These are phyloP conservation scores for Centropus unirufus DNA, from an alignment of 2,113 vertebrate species.

Conservation along the genomic window DNA sequence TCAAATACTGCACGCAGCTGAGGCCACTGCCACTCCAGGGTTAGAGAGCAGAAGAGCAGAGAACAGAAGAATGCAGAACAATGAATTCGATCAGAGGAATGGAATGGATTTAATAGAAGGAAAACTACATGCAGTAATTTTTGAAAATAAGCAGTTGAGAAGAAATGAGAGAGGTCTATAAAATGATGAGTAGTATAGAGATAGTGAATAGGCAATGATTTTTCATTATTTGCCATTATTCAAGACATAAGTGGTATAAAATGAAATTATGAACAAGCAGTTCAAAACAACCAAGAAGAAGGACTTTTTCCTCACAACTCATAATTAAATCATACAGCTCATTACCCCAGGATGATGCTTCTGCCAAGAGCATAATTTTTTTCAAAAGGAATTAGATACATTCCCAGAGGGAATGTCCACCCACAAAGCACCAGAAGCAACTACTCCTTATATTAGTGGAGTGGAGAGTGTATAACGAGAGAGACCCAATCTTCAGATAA, in stretches of 20 bases:
- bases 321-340: constrained; percentile 68
- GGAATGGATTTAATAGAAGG: background rate
- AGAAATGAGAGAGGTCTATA: constrained; percentile 48
- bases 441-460: background rate
- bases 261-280: constrained; percentile 62
- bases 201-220: constrained; percentile 68
- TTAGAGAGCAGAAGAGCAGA: background rate
- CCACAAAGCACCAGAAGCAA: background rate
- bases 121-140: background rate
- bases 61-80: background rate
- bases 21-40: background rate
- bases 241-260: constrained; percentile 57
- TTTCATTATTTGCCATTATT: constrained; percentile 66
- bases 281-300: constrained; percentile 55
- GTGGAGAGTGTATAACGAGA: background rate
- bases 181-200: constrained; percentile 11
- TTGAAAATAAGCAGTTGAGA: constrained; percentile 11
- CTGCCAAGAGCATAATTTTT: constrained; percentile 50
- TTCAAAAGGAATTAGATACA: constrained; percentile 29
- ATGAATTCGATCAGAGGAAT: background rate
- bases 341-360: constrained; percentile 25
- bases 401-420: constrained; percentile 32
- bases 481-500: background rate
- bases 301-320: constrained; percentile 46
- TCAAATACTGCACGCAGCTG: background rate